A percentile compares a stretch with the other conserved stretches of the same genome.
Evolutionary conservation across 1,140 invertebrate species (phyloP).

Genomic region (Drusus annulatus): DNA sequence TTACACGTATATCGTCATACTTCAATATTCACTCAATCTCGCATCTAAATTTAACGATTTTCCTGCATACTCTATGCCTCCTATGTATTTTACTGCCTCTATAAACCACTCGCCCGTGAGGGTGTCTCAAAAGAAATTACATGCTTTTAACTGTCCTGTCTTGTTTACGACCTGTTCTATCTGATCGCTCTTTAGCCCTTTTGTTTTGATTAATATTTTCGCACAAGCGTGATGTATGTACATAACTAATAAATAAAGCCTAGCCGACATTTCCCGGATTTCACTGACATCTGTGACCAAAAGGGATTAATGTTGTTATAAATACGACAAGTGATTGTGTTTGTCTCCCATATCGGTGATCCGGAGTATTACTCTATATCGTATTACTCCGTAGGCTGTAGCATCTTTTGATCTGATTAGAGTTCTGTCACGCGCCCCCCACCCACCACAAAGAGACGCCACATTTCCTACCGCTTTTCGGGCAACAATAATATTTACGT

Average conservation of each 20-base stretch:
- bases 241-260: no score
- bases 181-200: not conserved
- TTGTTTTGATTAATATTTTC: not conserved
- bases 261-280: no score
- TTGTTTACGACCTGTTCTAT: conserved; percentile 1
- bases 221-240: not conserved
- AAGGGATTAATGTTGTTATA: no score
- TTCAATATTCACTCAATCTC: no score
- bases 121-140: not conserved
- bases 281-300: no score
- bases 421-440: conserved; percentile 8
- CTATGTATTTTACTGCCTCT: not conserved
- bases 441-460: not conserved
- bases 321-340: no score
- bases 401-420: conserved; percentile 13
- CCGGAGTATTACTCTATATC: no score
- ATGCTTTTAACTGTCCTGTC: not conserved
- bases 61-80: no score
- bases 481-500: conserved; percentile 33
- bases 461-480: conserved; percentile 22
- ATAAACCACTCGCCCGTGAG: not conserved
- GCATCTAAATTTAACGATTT: no score
- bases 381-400: no score
- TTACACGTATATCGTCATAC: no score
- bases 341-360: no score